Base-by-base conservation (phyloP, 2,888 invertebrate genomes). In the Chrysopilus asiliformis region DNA sequence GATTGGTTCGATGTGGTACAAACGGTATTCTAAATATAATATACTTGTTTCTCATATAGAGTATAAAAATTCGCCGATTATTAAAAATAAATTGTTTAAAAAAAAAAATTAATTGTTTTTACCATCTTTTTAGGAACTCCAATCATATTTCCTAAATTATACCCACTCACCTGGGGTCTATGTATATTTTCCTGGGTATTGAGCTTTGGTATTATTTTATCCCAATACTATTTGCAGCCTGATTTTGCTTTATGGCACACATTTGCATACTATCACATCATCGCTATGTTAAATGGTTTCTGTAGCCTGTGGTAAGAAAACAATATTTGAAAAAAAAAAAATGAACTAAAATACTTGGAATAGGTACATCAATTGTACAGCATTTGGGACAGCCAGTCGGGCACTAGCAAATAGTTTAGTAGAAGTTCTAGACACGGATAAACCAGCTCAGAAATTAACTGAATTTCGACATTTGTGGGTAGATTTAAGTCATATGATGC, bases 401-500 rank as follows among this genome's bases (percentile, higher is more conserved):
- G 77, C 76, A n/a, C 53, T 80, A 10, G 71, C 76, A 2, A 62
- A 66, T 43, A 75, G 74, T 42, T 57, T 80, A 16, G 71, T 75
- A 49, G 68, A 68, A 32, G 76, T 77, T 1, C 51, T 80, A n/a
- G 67, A 72, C 41, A 68, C 70, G 2, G 68, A 72, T 6, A 71
- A 77, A 45, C 74, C 79, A 0, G 73, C 78, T 1, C 59, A 70
- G 41, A 72, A 74, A 47, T 57, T 80, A 19, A 74, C 75, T 0
- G 74, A 78, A 52, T 77, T 74, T 54, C 67, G 79, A 10, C 74
- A 77, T 53, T 60, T 76, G 14, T 75, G 76, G 77, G 76, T 79
- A 2, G 79, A 80, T 49, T 58, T 80, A 16, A 79, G 79, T 3
- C 78, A 79, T 46, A 77, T 79, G 76, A 79, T 79, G 79, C 79